These are phyloP conservation scores for Lutraria rhynchaena DNA, from an alignment of 1,140 invertebrate genomes.

Conservation along the genomic window DNA sequence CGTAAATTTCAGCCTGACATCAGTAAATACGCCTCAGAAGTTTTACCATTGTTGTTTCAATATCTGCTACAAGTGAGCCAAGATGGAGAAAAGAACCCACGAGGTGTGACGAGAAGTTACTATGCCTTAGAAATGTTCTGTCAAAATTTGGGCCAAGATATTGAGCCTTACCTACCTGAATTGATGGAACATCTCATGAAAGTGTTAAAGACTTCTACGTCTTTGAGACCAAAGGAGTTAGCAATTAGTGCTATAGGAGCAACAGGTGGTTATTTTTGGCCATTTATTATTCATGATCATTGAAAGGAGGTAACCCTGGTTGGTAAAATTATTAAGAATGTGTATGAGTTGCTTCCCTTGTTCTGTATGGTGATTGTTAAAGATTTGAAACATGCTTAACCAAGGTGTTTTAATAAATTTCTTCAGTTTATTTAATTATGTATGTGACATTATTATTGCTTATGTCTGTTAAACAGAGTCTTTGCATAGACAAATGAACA, in stretches of 20 bases:
- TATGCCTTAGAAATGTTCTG: constrained; percentile 92
- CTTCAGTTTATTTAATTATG: no score
- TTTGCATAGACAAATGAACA: no score
- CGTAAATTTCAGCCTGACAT: constrained; percentile 86
- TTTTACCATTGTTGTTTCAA: constrained; percentile 89
- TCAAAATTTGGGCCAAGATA: constrained; percentile 88
- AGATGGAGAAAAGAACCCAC: constrained; percentile 84
- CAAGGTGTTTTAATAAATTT: no score
- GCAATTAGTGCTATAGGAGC: constrained; percentile 88
- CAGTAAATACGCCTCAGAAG: constrained; percentile 87
- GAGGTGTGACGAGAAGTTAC: constrained; percentile 88
- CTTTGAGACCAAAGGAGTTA: constrained; percentile 86
- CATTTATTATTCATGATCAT: neutral
- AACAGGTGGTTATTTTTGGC: no score
- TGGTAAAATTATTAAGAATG: no score
- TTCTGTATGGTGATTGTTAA: no score
- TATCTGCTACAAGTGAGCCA: constrained; percentile 85
- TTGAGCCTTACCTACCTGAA: constrained; percentile 88
- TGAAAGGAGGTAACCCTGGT: neutral
- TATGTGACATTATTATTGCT: no score
- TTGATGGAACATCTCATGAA: constrained; percentile 88
- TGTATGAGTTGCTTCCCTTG: no score
- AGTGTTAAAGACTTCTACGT: constrained; percentile 84
- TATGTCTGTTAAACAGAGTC: no score
- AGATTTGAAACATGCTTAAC: no score